Evolutionary conservation across 2,888 invertebrate genomes (phyloP), one percentile per base, ranked within the genome.

Genomic region (Physocephala rufipes): DNA sequence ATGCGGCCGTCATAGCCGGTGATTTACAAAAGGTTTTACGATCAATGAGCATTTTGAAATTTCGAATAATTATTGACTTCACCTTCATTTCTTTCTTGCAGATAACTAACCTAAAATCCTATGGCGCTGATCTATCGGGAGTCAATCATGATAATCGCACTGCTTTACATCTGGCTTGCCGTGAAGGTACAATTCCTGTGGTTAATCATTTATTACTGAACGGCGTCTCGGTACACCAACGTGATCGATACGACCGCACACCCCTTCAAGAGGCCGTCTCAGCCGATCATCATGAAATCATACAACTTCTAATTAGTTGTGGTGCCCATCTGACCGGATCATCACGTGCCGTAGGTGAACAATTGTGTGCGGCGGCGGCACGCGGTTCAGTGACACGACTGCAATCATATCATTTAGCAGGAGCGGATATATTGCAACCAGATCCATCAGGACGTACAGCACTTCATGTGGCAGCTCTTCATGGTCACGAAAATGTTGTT

Each of bases 211-310:
- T 96, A 43, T 87, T 97, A 30, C 88, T 89, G 67, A 90, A 92
- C 79, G 96, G 96, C 0, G 94, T 94, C 0, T 93, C 91, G 66
- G 93, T 96, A 2, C 95, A 96, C 81, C 87, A 90, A 51, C 91
- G 92, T 75, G 94, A 94, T 79, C 88, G 89, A 85, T 79, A 88
- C 77, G 94, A 90, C 74, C 91, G 90, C 78, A 92, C 91, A 24
- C 93, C 91, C 0, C 89, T 94, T 0, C 87, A 90, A 69, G 91
- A 92, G 73, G 94, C 94, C 0, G 88, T 94, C 1, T 87, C 90
- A 55, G 86, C 86, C 55, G 91, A 93, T 78, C 89, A 89, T 70
- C 87, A 89, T 19, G 87, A 88, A 58, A 89, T 91, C 13, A 93
- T 95, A 67, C 85, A 88, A 26, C 76, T 93, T 1, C 86, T 95